phyloP scores from a whole-genome alignment of 2,797 vertebrate genomes.

The Mus minutoides region DNA sequence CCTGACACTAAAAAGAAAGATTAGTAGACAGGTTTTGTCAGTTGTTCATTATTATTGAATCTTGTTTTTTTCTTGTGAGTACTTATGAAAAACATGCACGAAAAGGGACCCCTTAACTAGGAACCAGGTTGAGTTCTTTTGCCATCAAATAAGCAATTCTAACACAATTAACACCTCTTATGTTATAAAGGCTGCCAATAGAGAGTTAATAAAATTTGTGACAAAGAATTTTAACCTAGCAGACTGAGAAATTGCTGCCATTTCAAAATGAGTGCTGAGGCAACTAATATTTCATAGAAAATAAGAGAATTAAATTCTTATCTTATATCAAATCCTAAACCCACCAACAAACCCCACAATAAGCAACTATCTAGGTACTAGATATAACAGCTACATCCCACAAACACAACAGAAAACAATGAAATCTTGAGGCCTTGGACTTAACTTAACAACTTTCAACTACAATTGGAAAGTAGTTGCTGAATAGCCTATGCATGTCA shows the following conservation, averaged over 20 bases:
- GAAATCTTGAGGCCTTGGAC: neutral
- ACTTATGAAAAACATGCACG: neutral
- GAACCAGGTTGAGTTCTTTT: neutral
- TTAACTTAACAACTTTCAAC: neutral
- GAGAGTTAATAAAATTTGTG: neutral
- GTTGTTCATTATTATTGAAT: neutral
- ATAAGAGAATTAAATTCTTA: neutral
- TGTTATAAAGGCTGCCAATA: neutral
- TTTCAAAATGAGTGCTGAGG: neutral
- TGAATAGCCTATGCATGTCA: neutral
- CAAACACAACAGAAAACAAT: neutral
- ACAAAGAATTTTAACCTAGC: neutral
- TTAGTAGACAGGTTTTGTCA: neutral
- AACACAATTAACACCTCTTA: neutral
- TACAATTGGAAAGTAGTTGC: neutral
- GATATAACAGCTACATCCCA: neutral
- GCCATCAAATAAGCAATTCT: neutral
- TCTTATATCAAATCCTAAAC: neutral
- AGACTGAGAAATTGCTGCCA: neutral
- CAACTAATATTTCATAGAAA: neutral
- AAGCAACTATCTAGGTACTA: neutral
- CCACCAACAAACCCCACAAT: neutral
- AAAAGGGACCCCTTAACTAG: neutral
- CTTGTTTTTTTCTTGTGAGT: neutral
- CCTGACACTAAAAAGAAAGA: neutral